Percentiles rank a stretch among this genome's conserved stretches.
These are phyloP conservation scores for Myioborus miniatus DNA, from an alignment of 2,797 vertebrate genomes.

Conservation along the genomic window DNA sequence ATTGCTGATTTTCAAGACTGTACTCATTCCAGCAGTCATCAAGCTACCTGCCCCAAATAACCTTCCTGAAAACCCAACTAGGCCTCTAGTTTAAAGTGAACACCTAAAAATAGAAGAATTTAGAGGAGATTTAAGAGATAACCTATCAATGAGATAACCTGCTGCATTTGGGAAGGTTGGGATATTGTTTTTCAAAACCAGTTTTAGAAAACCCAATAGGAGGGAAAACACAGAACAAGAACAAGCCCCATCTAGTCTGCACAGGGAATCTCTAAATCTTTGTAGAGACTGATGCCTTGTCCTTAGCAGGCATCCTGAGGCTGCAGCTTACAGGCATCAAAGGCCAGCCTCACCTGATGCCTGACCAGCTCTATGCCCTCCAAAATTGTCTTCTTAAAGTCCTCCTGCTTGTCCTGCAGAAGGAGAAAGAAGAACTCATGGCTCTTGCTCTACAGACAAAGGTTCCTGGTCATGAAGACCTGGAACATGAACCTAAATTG, in stretches of 20 bases:
- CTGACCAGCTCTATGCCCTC: slow-evolving; percentile 70
- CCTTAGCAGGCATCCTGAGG: slow-evolving; percentile 27
- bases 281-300: slow-evolving; percentile 21
- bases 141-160: background rate
- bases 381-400: slow-evolving; percentile 67
- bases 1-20: background rate
- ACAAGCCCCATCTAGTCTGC: background rate
- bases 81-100: background rate
- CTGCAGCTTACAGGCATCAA: slow-evolving; percentile 70
- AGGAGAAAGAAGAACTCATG: slow-evolving; percentile 73
- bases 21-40: background rate
- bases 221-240: background rate
- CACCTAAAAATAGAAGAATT: background rate
- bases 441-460: slow-evolving; percentile 60
- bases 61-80: background rate
- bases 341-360: slow-evolving; percentile 67
- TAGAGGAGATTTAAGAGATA: background rate
- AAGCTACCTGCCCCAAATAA: background rate
- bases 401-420: slow-evolving; percentile 72
- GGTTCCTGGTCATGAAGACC: slow-evolving; percentile 68
- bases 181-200: background rate
- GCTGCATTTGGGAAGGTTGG: background rate
- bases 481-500: slow-evolving; percentile 9
- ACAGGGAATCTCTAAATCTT: background rate
- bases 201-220: background rate